These are phyloP conservation scores for Urophycis tenuis DNA, from an alignment of 2,797 vertebrate species.

Conservation along the genomic window DNA sequence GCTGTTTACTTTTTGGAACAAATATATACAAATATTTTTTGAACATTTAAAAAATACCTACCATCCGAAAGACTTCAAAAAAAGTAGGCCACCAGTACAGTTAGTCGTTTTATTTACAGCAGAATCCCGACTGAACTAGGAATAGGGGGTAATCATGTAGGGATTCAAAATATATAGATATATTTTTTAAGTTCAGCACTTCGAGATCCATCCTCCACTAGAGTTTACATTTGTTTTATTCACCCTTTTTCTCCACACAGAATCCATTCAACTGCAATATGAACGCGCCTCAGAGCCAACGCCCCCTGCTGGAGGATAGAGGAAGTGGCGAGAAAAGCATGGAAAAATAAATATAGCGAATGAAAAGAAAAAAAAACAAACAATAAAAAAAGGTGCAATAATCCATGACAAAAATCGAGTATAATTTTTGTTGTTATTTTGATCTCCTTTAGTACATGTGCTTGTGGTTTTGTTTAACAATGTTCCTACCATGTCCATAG, in stretches of 20 bases:
- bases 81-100: constrained; percentile 47
- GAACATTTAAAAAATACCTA: too few species aligned
- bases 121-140: constrained; percentile 66
- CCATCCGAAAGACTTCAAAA: constrained; percentile 9
- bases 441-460: constrained; percentile 53
- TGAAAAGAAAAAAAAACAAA: constrained; percentile 40
- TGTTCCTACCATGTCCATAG: constrained; percentile 60
- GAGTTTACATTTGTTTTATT: constrained; percentile 74
- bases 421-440: constrained; percentile 41
- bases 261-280: constrained; percentile 70
- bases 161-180: constrained; percentile 62
- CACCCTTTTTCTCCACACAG: constrained; percentile 69
- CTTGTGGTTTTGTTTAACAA: too few species aligned
- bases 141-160: constrained; percentile 17
- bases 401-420: constrained; percentile 58
- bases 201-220: constrained; percentile 73
- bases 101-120: constrained; percentile 84
- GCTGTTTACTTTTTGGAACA: too few species aligned
- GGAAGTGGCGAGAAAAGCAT: constrained; percentile 27
- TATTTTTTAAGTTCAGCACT: constrained; percentile 64
- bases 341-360: constrained; percentile 40
- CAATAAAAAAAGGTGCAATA: constrained; percentile 52
- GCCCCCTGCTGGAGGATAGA: constrained; percentile 54
- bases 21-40: too few species aligned
- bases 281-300: constrained; percentile 51